These are phyloP conservation scores for Zygaena filipendulae DNA, from an alignment of 2,888 invertebrate genomes.

Conservation along the genomic window DNA sequence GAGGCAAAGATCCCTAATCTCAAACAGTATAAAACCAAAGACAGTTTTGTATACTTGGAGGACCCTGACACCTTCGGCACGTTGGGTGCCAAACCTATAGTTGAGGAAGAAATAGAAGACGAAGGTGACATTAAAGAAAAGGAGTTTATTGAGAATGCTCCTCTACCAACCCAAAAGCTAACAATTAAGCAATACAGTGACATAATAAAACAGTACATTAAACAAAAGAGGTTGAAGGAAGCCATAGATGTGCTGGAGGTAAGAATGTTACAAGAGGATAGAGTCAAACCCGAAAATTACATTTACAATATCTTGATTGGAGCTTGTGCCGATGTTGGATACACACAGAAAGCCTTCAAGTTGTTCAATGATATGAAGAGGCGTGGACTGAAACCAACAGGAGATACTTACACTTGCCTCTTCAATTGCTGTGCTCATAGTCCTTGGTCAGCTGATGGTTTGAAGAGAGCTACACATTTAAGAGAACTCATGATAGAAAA, in stretches of 20 bases:
- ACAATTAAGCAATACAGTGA: constrained; percentile 74
- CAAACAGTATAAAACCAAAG: constrained; percentile 37
- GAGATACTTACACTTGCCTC: constrained; percentile 83
- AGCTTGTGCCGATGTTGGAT: constrained; percentile 85
- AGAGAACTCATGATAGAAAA: constrained; percentile 76
- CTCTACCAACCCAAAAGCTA: constrained; percentile 58
- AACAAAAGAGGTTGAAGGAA: constrained; percentile 74
- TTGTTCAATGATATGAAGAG: constrained; percentile 87
- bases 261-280: constrained; percentile 80
- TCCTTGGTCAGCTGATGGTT: constrained; percentile 74
- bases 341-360: constrained; percentile 86
- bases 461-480: constrained; percentile 74
- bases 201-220: constrained; percentile 75
- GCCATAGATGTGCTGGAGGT: constrained; percentile 83
- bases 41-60: constrained; percentile 33
- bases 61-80: constrained; percentile 72
- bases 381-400: constrained; percentile 73
- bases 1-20: too few species aligned
- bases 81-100: constrained; percentile 24
- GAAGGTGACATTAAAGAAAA: constrained; percentile 72
- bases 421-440: constrained; percentile 91
- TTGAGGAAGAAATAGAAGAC: constrained; percentile 39
- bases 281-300: constrained; percentile 81
- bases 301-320: constrained; percentile 87
- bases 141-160: constrained; percentile 60